Percentiles rank a stretch among this genome's conserved stretches.
Evolutionary conservation across 2,888 invertebrate genomes (phyloP).

Genomic region (Drosophila trichaetosa): DNA sequence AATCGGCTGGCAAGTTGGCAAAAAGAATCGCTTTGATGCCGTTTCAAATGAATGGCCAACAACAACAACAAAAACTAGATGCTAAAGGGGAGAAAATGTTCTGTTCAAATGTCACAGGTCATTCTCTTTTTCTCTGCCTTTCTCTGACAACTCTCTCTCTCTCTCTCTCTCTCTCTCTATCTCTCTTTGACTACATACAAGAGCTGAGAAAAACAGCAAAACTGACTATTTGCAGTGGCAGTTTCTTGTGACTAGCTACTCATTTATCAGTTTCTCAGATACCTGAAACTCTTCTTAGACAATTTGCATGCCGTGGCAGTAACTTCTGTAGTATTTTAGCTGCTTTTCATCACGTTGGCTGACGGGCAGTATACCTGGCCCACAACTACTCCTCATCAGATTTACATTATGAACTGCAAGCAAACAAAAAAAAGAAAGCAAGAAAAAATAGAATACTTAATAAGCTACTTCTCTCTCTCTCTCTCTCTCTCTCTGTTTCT

Average conservation of each 20-base stretch:
- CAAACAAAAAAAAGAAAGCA: not conserved
- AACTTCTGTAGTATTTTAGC: slow-evolving; percentile 43
- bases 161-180: not conserved
- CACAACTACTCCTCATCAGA: slow-evolving; percentile 16
- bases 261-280: slow-evolving; percentile 48
- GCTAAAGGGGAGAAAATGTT: slow-evolving; percentile 24
- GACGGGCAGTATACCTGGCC: not conserved
- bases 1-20: slow-evolving; percentile 36
- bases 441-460: slow-evolving; percentile 39
- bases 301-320: slow-evolving; percentile 46
- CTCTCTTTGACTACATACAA: slow-evolving; percentile 8
- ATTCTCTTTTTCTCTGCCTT: slow-evolving; percentile 14
- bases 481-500: not conserved
- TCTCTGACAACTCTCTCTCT: not conserved
- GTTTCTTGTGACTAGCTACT: slow-evolving; percentile 16
- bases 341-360: slow-evolving; percentile 34
- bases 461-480: slow-evolving; percentile 40
- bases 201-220: not conserved
- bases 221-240: slow-evolving; percentile 14
- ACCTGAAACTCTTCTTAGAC: slow-evolving; percentile 33
- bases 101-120: slow-evolving; percentile 56
- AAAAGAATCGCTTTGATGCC: slow-evolving; percentile 41
- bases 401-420: slow-evolving; percentile 42
- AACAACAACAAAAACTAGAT: not conserved
- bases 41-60: slow-evolving; percentile 37